phyloP scores from a whole-genome alignment of 2,797 vertebrate genomes.

The Hemitrygon akajei region DNA sequence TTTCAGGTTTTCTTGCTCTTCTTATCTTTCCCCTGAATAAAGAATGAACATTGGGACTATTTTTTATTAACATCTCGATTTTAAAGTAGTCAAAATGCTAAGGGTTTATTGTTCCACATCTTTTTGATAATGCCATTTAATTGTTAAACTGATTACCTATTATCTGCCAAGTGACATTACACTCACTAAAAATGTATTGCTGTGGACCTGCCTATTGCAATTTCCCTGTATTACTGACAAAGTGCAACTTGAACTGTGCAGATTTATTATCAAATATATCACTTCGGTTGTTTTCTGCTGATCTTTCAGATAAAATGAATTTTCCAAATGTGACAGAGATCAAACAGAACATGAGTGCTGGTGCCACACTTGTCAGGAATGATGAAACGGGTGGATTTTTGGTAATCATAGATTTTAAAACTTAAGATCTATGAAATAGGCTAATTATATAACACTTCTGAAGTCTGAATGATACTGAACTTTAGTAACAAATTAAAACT shows the following conservation, averaged over 20 bases:
- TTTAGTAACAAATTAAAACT: not conserved
- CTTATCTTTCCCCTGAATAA: no score
- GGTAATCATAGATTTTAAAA: slow-evolving; percentile 54
- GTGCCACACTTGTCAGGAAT: slow-evolving; percentile 72
- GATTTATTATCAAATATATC: not conserved
- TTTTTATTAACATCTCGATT: no score
- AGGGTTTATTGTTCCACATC: not conserved
- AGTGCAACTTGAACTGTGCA: not conserved
- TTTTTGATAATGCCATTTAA: slow-evolving; percentile 13
- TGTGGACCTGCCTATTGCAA: not conserved
- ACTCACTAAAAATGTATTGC: not conserved
- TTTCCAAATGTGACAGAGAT: slow-evolving; percentile 72
- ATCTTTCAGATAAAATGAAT: slow-evolving; percentile 61
- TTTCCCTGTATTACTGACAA: not conserved
- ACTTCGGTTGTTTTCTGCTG: slow-evolving; percentile 40
- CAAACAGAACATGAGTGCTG: slow-evolving; percentile 72
- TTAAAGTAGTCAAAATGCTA: not conserved
- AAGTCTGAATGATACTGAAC: slow-evolving; percentile 20
- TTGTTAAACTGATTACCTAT: not conserved
- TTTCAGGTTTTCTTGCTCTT: no score
- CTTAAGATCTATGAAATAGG: not conserved
- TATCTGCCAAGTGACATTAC: not conserved
- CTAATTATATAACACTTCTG: slow-evolving; percentile 27
- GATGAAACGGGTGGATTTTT: slow-evolving; percentile 60
- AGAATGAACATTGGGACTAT: no score